Evolutionary conservation across 2,888 invertebrate genomes (phyloP).

Genomic region (Ligdia adustata): DNA sequence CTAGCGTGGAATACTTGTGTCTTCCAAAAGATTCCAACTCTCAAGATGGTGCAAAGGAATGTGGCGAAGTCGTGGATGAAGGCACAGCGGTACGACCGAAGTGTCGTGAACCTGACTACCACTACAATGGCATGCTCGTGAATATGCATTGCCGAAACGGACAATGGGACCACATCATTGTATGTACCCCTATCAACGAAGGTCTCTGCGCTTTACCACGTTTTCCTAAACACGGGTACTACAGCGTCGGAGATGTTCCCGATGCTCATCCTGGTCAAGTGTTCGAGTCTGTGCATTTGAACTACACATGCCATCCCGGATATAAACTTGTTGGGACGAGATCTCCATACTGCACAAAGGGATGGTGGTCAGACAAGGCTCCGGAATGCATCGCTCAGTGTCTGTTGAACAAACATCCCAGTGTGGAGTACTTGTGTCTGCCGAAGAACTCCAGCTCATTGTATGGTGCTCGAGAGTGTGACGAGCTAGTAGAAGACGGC

Average conservation of each 20-base stretch:
- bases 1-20: conserved; percentile 23
- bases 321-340: conserved; percentile 20
- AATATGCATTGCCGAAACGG: conserved; percentile 27
- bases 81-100: conserved; percentile 20
- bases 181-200: conserved; percentile 16
- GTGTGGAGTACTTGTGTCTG: conserved; percentile 21
- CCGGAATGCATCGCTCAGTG: conserved; percentile 27
- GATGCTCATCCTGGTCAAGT: conserved; percentile 17
- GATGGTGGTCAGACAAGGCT: conserved; percentile 27
- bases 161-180: conserved; percentile 23
- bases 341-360: conserved; percentile 23
- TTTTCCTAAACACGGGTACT: conserved; percentile 16
- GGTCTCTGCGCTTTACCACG: conserved; percentile 13
- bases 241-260: conserved; percentile 2
- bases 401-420: conserved; percentile 14
- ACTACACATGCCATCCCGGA: conserved; percentile 22
- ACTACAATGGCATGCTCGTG: conserved; percentile 21
- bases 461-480: conserved; percentile 18
- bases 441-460: conserved; percentile 13
- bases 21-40: conserved; percentile 9
- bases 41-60: conserved; percentile 1
- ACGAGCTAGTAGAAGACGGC: conserved; percentile 22
- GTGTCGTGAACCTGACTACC: conserved; percentile 20
- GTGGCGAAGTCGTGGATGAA: conserved; percentile 13
- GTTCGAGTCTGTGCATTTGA: conserved; percentile 13